Conservation (phyloP, 2,113 vertebrate genomes). For the Stomatorhinus ivindoensis region DNA sequence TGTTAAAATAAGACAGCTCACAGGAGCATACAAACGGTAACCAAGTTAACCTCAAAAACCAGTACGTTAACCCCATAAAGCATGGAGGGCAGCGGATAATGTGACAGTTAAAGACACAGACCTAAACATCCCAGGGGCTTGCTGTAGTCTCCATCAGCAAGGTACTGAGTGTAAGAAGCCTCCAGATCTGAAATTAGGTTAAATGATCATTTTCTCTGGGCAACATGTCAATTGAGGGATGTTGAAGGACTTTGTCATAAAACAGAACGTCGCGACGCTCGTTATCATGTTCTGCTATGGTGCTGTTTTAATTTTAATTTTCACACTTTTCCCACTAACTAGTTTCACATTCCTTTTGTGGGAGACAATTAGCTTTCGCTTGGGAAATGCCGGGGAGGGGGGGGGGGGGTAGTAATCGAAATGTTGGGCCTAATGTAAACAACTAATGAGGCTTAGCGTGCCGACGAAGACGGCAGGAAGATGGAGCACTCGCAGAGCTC, state of each 20-base stretch:
- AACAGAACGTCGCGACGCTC: not conserved
- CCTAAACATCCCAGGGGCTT: not conserved
- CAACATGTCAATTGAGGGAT: not conserved
- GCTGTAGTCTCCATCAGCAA: not conserved
- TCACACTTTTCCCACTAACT: not conserved
- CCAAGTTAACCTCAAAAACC: not conserved
- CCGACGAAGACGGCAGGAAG: not conserved
- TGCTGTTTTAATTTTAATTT: constrained; percentile 1
- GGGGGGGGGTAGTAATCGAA: not conserved
- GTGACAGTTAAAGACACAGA: not conserved
- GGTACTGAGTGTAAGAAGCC: not conserved
- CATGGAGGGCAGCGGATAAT: not conserved
- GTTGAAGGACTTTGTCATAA: not conserved
- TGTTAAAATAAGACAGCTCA: not conserved
- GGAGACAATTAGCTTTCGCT: not conserved
- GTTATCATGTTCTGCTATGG: not conserved
- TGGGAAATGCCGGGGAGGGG: not conserved
- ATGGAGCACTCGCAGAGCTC: not conserved
- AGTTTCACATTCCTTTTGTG: not conserved
- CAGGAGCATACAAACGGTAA: not conserved
- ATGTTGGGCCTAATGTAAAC: not conserved
- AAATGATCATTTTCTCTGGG: not conserved
- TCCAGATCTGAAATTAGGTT: not conserved
- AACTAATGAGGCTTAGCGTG: not conserved
- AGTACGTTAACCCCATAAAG: not conserved